Evolutionary conservation across 2,797 vertebrate genomes (phyloP).

Genomic region (Pogoniulus pusillus): DNA sequence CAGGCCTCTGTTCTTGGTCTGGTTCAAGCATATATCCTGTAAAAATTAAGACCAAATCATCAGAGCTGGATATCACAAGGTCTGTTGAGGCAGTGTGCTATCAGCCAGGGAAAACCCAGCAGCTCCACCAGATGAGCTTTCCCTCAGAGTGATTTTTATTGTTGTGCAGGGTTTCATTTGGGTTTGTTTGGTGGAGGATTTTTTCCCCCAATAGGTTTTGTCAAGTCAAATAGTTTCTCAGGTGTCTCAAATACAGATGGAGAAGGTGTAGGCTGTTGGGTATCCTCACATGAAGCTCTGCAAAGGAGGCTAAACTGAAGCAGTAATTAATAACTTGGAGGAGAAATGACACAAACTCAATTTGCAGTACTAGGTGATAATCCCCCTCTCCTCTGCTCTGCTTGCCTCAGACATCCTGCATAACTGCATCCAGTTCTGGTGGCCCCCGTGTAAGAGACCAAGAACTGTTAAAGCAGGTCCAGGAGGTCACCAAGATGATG

Average conservation of each 20-base stretch:
- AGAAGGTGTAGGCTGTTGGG: accelerated
- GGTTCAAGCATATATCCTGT: conserved; percentile 98
- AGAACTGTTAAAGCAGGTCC: too few relatives aligned
- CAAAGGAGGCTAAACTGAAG: background rate
- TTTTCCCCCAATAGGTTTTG: background rate
- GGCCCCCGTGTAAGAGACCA: too few relatives aligned
- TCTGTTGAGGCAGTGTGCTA: background rate
- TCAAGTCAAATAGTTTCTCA: background rate
- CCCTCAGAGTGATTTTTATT: background rate
- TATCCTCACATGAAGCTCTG: background rate
- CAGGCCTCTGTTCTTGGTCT: conserved; percentile 92
- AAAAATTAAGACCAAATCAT: conserved; percentile 14
- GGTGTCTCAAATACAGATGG: background rate
- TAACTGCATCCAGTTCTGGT: too few relatives aligned
- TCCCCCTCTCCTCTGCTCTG: too few relatives aligned
- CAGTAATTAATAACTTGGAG: background rate
- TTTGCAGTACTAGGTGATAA: accelerated
- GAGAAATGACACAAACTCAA: background rate
- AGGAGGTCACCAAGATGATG: too few relatives aligned
- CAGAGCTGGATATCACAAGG: background rate
- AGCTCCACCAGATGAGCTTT: background rate
- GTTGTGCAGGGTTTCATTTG: accelerated
- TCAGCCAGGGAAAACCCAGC: background rate
- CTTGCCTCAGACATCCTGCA: too few relatives aligned
- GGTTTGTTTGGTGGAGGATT: too few relatives aligned